Conservation (phyloP, 2,797 vertebrate genomes). For the Petrocephalus schoutedeni region DNA sequence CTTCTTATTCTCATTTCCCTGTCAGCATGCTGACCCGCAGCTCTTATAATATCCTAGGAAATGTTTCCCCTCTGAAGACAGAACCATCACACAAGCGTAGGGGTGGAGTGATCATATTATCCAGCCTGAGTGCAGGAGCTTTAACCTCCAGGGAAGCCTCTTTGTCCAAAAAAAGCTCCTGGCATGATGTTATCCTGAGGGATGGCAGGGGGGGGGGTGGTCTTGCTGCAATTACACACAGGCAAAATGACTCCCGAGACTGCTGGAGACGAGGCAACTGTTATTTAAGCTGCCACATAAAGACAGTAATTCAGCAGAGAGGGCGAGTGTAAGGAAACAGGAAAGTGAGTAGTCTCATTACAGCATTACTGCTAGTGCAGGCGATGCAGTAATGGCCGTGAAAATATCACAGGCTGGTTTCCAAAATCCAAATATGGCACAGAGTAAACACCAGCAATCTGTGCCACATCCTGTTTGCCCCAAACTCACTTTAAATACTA, state of each 20-base stretch:
- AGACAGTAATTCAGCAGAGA: neutral
- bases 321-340: neutral
- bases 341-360: neutral
- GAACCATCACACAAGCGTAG: neutral
- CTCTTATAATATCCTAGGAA: neutral
- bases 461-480: neutral
- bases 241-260: neutral
- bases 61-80: neutral
- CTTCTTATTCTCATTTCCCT: neutral
- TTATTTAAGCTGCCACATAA: neutral
- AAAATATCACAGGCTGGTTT: neutral
- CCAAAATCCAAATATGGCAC: neutral
- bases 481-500: neutral
- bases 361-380: neutral
- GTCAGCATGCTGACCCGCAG: neutral
- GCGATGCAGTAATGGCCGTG: neutral
- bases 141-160: neutral
- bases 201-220: neutral
- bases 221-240: neutral
- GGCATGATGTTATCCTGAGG: neutral
- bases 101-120: neutral
- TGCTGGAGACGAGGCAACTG: neutral
- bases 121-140: neutral
- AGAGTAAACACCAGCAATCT: neutral
- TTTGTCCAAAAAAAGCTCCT: neutral